These are phyloP conservation scores for Vulpes lagopus DNA, from an alignment of 2,113 vertebrate genomes.

Conservation along the genomic window DNA sequence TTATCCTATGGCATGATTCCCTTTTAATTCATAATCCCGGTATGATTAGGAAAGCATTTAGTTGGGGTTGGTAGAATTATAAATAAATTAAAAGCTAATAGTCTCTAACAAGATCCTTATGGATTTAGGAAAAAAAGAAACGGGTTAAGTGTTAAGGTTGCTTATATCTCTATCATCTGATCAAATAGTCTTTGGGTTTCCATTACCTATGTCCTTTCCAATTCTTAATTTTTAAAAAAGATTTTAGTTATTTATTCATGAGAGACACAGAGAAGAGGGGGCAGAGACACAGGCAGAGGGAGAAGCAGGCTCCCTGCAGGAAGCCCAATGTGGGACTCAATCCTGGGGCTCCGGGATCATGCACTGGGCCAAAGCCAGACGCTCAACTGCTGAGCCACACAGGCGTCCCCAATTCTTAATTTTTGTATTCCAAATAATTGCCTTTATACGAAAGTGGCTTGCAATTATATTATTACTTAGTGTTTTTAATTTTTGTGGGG, in stretches of 20 bases:
- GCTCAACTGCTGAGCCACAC: too few relatives aligned
- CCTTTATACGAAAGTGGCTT: constrained; percentile 3
- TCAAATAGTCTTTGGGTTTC: neutral
- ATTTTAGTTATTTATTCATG: too few relatives aligned
- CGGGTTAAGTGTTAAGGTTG: neutral
- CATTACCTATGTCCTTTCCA: neutral
- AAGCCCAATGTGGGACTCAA: too few relatives aligned
- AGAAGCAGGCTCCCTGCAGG: too few relatives aligned
- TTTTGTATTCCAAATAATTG: constrained; percentile 2
- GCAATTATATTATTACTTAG: neutral
- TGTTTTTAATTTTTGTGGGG: neutral
- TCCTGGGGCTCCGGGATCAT: too few relatives aligned
- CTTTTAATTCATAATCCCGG: constrained; percentile 1
- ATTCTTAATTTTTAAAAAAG: neutral
- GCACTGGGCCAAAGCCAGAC: too few relatives aligned
- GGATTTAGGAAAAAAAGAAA: neutral
- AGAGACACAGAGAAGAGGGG: fast-evolving
- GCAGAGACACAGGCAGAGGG: too few relatives aligned
- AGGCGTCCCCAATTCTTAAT: neutral
- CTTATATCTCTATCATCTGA: neutral
- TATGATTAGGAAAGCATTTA: neutral
- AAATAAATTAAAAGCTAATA: neutral
- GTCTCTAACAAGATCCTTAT: neutral
- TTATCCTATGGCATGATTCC: neutral
- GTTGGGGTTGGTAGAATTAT: neutral